Evolutionary conservation across 2,797 vertebrate genomes (phyloP).

Genomic region (Astyanax mexicanus): DNA sequence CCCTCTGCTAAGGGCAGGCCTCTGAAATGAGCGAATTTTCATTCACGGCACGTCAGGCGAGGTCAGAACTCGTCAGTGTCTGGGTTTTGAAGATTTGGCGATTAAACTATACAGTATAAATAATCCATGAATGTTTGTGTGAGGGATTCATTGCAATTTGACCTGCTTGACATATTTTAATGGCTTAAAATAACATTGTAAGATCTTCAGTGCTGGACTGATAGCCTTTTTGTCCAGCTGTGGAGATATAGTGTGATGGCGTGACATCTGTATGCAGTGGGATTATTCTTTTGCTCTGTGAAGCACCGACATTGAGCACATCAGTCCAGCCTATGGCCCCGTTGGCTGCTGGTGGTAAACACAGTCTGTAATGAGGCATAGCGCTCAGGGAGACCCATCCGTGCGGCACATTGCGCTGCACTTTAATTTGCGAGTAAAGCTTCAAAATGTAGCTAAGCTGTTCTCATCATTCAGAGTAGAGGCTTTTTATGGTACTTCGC

Average conservation of each 20-base stretch:
- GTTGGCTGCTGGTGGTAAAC: conserved; percentile 3
- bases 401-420: conserved; percentile 6
- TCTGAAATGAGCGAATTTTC: conserved; percentile 56
- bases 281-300: conserved; percentile 1
- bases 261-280: conserved; percentile 12
- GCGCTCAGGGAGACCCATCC: conserved; percentile 18
- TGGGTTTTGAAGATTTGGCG: conserved; percentile 41
- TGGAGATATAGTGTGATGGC: not conserved
- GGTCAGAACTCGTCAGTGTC: conserved; percentile 59
- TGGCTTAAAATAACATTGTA: conserved; percentile 9
- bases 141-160: conserved; percentile 10
- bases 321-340: not conserved
- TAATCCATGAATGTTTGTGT: no score
- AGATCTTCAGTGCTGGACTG: not conserved
- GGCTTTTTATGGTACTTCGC: not conserved
- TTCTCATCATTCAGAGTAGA: not conserved
- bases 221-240: conserved; percentile 1
- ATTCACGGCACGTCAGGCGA: conserved; percentile 65
- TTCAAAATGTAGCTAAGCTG: conserved; percentile 8
- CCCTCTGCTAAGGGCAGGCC: conserved; percentile 57
- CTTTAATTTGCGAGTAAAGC: conserved; percentile 33
- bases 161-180: conserved; percentile 21
- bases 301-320: conserved; percentile 3
- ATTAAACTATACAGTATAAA: no score
- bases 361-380: conserved; percentile 17